A percentile compares a stretch with the other conserved stretches of the same genome.
Evolutionary conservation across 2,888 invertebrate species (phyloP).

Genomic region (Hermaeophaga mercurialis): DNA sequence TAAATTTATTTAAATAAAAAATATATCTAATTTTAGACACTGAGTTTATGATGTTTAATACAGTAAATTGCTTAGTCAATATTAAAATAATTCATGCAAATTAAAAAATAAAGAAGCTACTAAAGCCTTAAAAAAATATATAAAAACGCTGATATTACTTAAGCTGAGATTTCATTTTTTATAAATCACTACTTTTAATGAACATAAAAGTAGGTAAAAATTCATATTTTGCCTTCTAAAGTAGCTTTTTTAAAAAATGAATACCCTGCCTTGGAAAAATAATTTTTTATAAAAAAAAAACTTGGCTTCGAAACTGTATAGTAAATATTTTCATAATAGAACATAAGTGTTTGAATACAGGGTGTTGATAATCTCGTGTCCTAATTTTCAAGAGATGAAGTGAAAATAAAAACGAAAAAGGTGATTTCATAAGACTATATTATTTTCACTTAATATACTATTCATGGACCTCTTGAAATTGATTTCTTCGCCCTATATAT

Average conservation of each 20-base stretch:
- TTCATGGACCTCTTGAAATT: neutral
- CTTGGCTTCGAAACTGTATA: conserved; percentile 23
- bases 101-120: conserved; percentile 3
- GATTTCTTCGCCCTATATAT: conserved; percentile 18
- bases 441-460: neutral
- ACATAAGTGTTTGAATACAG: conserved; percentile 21
- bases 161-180: too few species aligned
- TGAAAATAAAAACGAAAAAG: neutral
- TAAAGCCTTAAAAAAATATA: too few species aligned
- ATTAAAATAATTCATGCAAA: conserved; percentile 19
- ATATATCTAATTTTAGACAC: conserved; percentile 4
- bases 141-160: too few species aligned
- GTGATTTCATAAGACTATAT: too few species aligned
- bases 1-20: conserved; percentile 7
- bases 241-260: conserved; percentile 14
- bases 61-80: conserved; percentile 21
- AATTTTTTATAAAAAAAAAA: conserved; percentile 16
- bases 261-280: conserved; percentile 21
- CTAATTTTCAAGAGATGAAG: conserved; percentile 15
- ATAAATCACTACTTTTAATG: too few species aligned
- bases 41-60: conserved; percentile 2
- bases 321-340: conserved; percentile 26
- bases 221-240: neutral
- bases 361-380: conserved; percentile 15
- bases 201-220: too few species aligned